A percentile compares a stretch with the other conserved stretches of the same genome.
These are phyloP conservation scores for Drosophila colorata DNA, from an alignment of 2,888 invertebrate species.

Conservation along the genomic window DNA sequence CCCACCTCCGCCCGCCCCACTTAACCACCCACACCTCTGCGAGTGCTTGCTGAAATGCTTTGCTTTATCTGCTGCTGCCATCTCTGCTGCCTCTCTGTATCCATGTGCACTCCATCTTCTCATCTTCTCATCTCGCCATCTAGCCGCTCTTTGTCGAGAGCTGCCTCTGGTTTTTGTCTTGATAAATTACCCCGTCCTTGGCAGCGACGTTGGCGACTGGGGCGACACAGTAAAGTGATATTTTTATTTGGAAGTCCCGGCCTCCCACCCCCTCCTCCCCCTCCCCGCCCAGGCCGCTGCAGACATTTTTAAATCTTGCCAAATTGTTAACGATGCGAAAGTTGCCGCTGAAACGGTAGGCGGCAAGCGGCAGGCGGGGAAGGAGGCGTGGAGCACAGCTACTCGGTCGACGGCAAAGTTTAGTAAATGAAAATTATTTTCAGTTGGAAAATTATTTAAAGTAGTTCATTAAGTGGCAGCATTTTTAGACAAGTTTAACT, in stretches of 20 bases:
- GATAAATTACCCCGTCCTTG: slow-evolving; percentile 81
- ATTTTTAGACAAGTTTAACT: slow-evolving; percentile 59
- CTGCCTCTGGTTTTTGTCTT: slow-evolving; percentile 71
- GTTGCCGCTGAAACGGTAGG: slow-evolving; percentile 63
- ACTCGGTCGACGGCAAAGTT: slow-evolving; percentile 65
- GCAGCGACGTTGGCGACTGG: slow-evolving; percentile 59
- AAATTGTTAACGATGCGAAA: slow-evolving; percentile 80
- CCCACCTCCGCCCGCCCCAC: not conserved
- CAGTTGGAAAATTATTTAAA: slow-evolving; percentile 77
- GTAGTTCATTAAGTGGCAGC: slow-evolving; percentile 78
- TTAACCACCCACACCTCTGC: slow-evolving; percentile 30
- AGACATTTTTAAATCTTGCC: slow-evolving; percentile 79
- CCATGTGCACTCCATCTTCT: slow-evolving; percentile 51
- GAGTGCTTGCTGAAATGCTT: slow-evolving; percentile 56
- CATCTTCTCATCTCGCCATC: slow-evolving; percentile 40
- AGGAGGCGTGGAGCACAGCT: not conserved
- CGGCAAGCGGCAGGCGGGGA: slow-evolving; percentile 1
- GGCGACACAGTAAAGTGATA: slow-evolving; percentile 78
- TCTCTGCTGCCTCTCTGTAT: slow-evolving; percentile 46
- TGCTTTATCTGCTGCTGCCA: slow-evolving; percentile 64
- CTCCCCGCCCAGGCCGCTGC: too few species aligned
- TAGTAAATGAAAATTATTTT: slow-evolving; percentile 78
- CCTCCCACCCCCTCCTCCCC: not conserved
- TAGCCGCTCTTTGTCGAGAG: slow-evolving; percentile 18
- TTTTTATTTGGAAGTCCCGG: slow-evolving; percentile 67